phyloP scores from a whole-genome alignment of 2,113 vertebrate species.

The Dolichotis patagonum region DNA sequence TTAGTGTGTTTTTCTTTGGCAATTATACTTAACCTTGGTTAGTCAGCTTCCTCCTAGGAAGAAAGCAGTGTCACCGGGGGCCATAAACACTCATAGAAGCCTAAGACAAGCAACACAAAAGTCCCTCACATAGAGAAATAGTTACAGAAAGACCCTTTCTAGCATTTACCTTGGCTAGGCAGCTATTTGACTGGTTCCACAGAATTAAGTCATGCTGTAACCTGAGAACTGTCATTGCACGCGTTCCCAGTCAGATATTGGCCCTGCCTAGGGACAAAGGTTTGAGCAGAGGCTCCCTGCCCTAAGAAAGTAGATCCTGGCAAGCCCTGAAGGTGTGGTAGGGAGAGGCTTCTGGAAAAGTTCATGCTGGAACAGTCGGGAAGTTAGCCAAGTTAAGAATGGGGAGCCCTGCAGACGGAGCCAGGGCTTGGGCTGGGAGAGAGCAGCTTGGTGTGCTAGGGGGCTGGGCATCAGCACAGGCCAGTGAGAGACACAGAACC shows the following conservation, averaged over 20 bases:
- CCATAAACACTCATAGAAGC: neutral
- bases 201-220: neutral
- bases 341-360: neutral
- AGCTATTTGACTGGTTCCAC: neutral
- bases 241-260: neutral
- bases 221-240: neutral
- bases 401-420: neutral
- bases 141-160: neutral
- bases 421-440: neutral
- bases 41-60: neutral
- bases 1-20: neutral
- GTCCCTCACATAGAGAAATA: neutral
- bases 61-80: neutral
- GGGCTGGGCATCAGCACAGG: accelerated
- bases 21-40: neutral
- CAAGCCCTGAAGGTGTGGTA: neutral
- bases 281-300: neutral
- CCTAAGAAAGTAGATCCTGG: neutral
- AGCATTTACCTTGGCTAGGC: neutral
- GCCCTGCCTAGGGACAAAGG: neutral
- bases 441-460: accelerated
- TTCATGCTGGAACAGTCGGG: neutral
- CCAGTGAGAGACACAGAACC: accelerated
- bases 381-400: neutral
- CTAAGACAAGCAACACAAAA: neutral